Conservation (phyloP, 2,113 vertebrate genomes). For the Dasyprocta punctata region DNA sequence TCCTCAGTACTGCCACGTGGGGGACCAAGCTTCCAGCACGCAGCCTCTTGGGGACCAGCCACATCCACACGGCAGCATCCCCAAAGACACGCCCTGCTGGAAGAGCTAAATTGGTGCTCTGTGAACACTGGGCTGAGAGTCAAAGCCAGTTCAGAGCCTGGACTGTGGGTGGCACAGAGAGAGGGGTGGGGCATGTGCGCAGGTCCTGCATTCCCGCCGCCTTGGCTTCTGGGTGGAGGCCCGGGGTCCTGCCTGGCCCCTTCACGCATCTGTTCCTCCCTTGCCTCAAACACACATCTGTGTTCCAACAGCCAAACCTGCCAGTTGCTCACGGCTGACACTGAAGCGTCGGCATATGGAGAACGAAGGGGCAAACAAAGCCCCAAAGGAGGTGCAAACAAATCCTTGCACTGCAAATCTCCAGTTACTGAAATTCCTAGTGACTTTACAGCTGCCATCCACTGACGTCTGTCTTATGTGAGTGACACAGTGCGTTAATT, state of each 20-base stretch:
- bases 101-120: fast-evolving
- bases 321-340: fast-evolving
- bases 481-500: not conserved
- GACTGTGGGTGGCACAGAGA: not conserved
- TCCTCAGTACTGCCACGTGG: not conserved
- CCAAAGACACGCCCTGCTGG: not conserved
- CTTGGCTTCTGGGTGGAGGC: no score
- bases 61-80: not conserved
- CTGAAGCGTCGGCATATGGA: fast-evolving
- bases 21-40: not conserved
- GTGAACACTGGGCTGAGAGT: not conserved
- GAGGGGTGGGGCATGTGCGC: not conserved
- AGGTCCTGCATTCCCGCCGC: not conserved
- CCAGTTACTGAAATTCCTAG: not conserved
- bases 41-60: not conserved
- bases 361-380: not conserved
- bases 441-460: not conserved
- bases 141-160: not conserved
- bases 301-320: fast-evolving
- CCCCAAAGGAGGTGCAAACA: not conserved
- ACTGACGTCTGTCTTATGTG: not conserved
- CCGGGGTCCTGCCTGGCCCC: not conserved
- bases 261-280: not conserved
- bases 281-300: not conserved
- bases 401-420: fast-evolving